Base-by-base conservation (phyloP, 2,797 vertebrate genomes). In the Poecilia velifera region DNA sequence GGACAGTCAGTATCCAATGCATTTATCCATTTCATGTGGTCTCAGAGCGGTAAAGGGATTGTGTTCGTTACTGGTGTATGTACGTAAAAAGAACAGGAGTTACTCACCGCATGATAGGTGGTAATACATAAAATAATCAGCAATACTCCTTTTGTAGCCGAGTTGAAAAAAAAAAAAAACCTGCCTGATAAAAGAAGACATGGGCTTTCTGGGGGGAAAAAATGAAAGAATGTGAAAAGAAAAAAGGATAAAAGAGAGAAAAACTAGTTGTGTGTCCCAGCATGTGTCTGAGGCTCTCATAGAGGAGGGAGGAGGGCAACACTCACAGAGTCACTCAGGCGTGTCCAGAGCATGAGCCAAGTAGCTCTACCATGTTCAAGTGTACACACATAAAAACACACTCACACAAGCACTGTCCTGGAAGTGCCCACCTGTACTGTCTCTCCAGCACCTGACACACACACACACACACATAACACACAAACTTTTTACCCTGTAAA, bases 261-360 rank as follows among this genome's bases (percentile, higher is more conserved):
- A 90, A 91, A 91, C 72, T 88, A 86, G 89, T 86, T 87, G 91
- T 86, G 80, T 90, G 90, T 90, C 90, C 81, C 90, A 92, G 92
- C 90, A 76, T 92, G 89, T 91, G 91, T 93, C 87, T 93, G 88
- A 86, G 86, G 85, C 79, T 80, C 80, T 88, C 46, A 49, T 87
- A 81, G 81, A 86, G 79, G 83, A 83, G 83, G 84, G 87, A 88
- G 84, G 89, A 80, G 92, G 86, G 85, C 89, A 92, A 88, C 90
- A 91, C 90, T 94, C 94, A 95, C 84, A 91, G 87, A 90, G 84
- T 77, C 91, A 90, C 86, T 95, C 93, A 93, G 89, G 93, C 93
- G 90, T 94, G 90, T 93, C 93, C 87, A 53, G 92, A 90, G 93
- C 92, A 94, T 89, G 92, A 92, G 89, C 87, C 90, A 78, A 88